phyloP scores from a whole-genome alignment of 2,888 invertebrate species.

The Aphidius colemani region DNA sequence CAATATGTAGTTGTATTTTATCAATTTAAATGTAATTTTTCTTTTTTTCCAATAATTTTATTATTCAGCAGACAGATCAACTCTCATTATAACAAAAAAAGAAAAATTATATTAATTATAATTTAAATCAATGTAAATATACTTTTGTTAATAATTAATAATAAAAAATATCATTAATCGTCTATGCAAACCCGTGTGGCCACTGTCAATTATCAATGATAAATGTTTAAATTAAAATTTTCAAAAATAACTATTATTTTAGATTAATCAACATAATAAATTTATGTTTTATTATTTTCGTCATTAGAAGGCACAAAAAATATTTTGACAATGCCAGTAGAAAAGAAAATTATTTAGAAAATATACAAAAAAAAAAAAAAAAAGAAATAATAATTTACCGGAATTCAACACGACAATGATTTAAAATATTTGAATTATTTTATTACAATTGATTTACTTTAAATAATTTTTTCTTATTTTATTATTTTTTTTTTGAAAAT shows the following conservation, averaged over 20 bases:
- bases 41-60: neutral
- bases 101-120: too few species aligned
- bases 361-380: conserved; percentile 24
- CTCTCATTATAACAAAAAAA: too few species aligned
- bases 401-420: neutral
- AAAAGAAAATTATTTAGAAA: conserved; percentile 1
- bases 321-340: conserved; percentile 12
- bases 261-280: neutral
- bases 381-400: neutral
- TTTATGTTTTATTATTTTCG: neutral
- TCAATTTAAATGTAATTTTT: neutral
- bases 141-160: neutral
- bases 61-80: conserved; percentile 6
- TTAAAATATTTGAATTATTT: conserved; percentile 3
- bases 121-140: too few species aligned
- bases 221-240: neutral
- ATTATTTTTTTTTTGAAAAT: conserved; percentile 2
- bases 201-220: too few species aligned
- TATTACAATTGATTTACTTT: conserved; percentile 1
- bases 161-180: neutral
- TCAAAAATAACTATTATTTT: neutral
- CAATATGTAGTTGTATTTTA: neutral
- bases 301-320: conserved; percentile 22
- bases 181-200: too few species aligned
- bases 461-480: neutral